These are phyloP conservation scores for Oscheius sp. DNA, from an alignment of 2,888 invertebrate species.

Conservation along the genomic window DNA sequence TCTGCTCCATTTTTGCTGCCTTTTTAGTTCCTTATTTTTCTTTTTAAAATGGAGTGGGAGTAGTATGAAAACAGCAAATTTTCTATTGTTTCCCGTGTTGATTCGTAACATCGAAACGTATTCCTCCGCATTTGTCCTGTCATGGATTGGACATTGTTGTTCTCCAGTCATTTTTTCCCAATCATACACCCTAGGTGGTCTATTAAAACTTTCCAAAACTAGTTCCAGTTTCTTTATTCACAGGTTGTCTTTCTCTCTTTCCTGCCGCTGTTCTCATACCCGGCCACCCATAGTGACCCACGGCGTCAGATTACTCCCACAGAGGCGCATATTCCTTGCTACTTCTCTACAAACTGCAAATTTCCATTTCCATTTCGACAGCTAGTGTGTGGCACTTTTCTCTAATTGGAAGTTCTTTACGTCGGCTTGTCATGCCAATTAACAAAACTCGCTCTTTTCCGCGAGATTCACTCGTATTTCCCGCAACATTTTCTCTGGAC, in stretches of 20 bases:
- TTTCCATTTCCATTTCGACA: conserved; percentile 8
- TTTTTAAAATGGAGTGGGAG: no score
- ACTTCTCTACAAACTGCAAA: background rate
- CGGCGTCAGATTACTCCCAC: conserved; percentile 32
- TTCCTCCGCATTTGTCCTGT: no score
- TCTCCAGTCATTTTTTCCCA: no score
- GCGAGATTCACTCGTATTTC: conserved; percentile 25
- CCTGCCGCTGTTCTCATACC: background rate
- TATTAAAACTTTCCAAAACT: no score
- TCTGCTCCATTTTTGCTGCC: no score
- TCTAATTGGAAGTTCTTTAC: conserved; percentile 35
- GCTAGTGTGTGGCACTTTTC: conserved; percentile 30
- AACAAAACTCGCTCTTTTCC: conserved; percentile 18
- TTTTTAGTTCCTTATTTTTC: no score
- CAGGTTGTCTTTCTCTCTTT: conserved; percentile 19
- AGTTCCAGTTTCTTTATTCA: background rate
- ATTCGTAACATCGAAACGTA: no score
- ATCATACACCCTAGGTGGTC: no score
- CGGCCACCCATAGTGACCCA: conserved; percentile 27
- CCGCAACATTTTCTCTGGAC: background rate
- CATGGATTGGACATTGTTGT: no score
- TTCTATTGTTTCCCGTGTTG: no score
- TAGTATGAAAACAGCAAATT: no score
- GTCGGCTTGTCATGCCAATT: conserved; percentile 37
- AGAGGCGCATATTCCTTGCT: background rate